Evolutionary conservation across 2,113 vertebrate genomes (phyloP).

Genomic region (Shinisaurus crocodilurus): DNA sequence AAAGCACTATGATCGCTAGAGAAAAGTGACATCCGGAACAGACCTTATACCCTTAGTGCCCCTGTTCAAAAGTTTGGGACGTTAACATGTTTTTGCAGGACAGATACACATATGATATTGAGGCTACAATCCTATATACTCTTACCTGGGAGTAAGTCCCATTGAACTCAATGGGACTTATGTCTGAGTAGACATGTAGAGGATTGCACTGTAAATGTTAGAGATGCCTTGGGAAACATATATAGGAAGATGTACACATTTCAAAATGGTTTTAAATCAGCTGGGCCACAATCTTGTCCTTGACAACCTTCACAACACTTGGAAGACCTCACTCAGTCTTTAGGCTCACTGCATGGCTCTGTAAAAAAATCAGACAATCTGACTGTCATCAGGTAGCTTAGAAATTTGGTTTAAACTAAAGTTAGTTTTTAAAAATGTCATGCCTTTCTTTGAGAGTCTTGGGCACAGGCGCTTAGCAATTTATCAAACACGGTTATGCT

Average conservation of each 20-base stretch:
- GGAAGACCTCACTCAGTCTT: not conserved
- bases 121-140: too few relatives aligned
- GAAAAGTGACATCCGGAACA: not conserved
- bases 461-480: not conserved
- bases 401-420: conserved; percentile 7
- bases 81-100: not conserved
- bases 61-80: not conserved
- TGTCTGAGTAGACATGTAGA: too few relatives aligned
- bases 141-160: too few relatives aligned
- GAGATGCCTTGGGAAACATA: conserved; percentile 12
- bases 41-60: not conserved
- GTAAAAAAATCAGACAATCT: not conserved
- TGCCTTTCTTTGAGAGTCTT: not conserved
- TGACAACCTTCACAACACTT: not conserved
- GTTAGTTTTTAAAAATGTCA: not conserved
- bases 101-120: not conserved
- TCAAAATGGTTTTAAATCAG: not conserved
- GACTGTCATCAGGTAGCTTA: conserved; percentile 14
- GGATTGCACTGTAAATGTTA: not conserved
- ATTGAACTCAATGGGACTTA: too few relatives aligned
- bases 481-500: conserved; percentile 21
- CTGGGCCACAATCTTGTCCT: not conserved
- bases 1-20: not conserved
- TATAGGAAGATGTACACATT: not conserved
- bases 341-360: not conserved